Evolutionary conservation across 2,113 vertebrate genomes (phyloP).

Genomic region (Caracal caracal): DNA sequence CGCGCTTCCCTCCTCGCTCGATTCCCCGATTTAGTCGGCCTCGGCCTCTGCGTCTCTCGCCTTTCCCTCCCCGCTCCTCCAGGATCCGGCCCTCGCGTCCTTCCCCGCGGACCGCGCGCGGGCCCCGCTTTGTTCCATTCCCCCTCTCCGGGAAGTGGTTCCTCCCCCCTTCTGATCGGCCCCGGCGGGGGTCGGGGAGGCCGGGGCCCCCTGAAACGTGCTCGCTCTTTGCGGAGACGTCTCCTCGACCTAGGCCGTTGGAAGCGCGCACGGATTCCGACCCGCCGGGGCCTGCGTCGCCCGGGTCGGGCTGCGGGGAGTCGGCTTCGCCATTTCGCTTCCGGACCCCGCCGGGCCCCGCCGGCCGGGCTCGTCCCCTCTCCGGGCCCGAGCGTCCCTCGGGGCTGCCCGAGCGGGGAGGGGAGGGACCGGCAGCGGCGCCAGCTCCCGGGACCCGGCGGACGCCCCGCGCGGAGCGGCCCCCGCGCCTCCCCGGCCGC

Average conservation of each 20-base stretch:
- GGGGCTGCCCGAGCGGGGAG: background rate
- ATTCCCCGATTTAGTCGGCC: background rate
- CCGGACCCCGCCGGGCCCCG: background rate
- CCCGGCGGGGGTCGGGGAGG: background rate
- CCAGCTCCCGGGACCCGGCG: background rate
- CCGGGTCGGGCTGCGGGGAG: background rate
- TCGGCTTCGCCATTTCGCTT: background rate
- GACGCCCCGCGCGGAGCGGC: background rate
- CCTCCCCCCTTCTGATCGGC: rapidly evolving
- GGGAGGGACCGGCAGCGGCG: background rate
- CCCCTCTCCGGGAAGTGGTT: rapidly evolving
- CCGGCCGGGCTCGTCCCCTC: background rate
- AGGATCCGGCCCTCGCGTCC: background rate
- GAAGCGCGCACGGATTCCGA: background rate
- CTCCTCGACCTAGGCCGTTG: background rate
- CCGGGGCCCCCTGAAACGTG: background rate
- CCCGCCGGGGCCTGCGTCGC: background rate
- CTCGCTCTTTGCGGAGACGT: background rate
- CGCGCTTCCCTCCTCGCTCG: background rate
- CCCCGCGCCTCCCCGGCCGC: background rate
- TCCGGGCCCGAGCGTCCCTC: background rate
- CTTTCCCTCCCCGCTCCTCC: no score
- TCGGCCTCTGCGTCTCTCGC: background rate
- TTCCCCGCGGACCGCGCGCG: rapidly evolving
- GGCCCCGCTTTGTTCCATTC: rapidly evolving